phyloP scores from a whole-genome alignment of 2,888 invertebrate species.

The Eristalis pertinax region DNA sequence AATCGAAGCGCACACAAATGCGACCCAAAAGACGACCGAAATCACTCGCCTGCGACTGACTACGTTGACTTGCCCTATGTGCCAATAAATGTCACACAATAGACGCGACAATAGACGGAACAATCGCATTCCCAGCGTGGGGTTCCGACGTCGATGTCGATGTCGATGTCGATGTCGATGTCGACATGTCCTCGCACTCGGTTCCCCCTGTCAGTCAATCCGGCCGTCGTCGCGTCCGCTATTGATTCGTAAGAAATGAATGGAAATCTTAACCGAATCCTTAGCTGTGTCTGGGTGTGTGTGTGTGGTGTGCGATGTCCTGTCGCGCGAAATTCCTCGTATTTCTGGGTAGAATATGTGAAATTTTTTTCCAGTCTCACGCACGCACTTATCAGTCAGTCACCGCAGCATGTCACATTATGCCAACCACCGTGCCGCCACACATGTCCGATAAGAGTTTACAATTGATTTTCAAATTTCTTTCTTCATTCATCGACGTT shows the following conservation, averaged over 20 bases:
- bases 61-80: conserved; percentile 30
- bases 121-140: conserved; percentile 50
- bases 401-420: too few species aligned
- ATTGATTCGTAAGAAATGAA: conserved; percentile 9
- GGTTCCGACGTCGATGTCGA: conserved; percentile 13
- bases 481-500: conserved; percentile 8
- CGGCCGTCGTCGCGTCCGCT: neutral
- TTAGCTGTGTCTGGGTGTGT: conserved; percentile 7
- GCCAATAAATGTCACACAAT: conserved; percentile 59
- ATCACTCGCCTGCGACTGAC: neutral
- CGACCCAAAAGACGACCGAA: too few species aligned
- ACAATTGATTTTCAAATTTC: neutral
- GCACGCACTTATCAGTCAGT: too few species aligned
- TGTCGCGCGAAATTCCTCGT: conserved; percentile 25
- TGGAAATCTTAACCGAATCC: conserved; percentile 15
- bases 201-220: neutral
- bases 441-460: neutral
- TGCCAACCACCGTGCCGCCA: neutral
- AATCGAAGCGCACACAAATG: too few species aligned
- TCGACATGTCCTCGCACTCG: too few species aligned
- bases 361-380: neutral
- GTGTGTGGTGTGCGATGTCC: conserved; percentile 14
- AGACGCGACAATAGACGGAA: conserved; percentile 4
- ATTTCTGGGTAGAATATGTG: neutral
- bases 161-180: conserved; percentile 7